Conservation (phyloP, 2,888 invertebrate species). For the Drosophila cracens region DNA sequence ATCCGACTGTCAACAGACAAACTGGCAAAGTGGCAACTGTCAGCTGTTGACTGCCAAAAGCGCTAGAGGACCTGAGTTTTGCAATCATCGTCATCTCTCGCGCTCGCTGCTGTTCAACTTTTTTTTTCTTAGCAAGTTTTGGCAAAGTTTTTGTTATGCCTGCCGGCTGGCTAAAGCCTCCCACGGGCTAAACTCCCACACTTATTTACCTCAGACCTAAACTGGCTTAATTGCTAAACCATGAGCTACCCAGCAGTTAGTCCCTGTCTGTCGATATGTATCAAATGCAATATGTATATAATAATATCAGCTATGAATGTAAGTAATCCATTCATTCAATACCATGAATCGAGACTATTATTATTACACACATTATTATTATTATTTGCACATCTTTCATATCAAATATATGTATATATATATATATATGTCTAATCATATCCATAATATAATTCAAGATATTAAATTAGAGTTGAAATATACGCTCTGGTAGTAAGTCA, state of each 20-base stretch:
- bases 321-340: background rate
- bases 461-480: background rate
- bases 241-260: background rate
- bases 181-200: background rate
- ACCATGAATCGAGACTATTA: background rate
- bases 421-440: background rate
- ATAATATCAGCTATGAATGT: background rate
- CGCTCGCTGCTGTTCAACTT: constrained; percentile 48
- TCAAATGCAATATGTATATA: background rate
- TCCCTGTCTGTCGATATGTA: background rate
- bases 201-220: background rate
- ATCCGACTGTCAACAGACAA: constrained; percentile 46
- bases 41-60: constrained; percentile 36
- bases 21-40: constrained; percentile 44
- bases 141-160: constrained; percentile 72
- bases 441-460: background rate
- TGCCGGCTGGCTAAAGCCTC: constrained; percentile 37
- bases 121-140: constrained; percentile 62
- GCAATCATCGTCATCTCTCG: constrained; percentile 60
- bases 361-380: background rate
- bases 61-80: constrained; percentile 49
- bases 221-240: background rate
- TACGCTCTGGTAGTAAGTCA: background rate
- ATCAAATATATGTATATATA: background rate
- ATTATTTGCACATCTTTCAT: background rate